Percentiles rank a stretch among this genome's conserved stretches.
These are phyloP conservation scores for Pyrocephalus nanus DNA, from an alignment of 2,797 vertebrate genomes.

Conservation along the genomic window DNA sequence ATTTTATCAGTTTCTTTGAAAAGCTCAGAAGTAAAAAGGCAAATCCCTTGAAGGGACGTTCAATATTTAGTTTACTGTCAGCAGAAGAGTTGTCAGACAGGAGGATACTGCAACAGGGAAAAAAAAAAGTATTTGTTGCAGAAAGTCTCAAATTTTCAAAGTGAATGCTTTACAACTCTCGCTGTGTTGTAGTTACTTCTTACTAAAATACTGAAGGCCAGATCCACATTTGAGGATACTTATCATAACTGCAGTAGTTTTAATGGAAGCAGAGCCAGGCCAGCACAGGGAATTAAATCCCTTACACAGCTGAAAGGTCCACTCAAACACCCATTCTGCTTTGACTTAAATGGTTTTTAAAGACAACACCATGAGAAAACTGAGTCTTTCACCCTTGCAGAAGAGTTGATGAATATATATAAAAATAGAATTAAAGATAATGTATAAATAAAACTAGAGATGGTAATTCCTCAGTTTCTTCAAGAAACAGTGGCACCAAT, in stretches of 20 bases:
- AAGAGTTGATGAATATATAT: background rate
- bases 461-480: background rate
- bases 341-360: background rate
- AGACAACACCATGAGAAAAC: background rate
- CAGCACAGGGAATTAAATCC: background rate
- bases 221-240: background rate
- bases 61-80: slow-evolving; percentile 52
- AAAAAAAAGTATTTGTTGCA: background rate
- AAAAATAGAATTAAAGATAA: background rate
- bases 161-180: background rate
- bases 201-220: background rate
- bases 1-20: slow-evolving; percentile 41
- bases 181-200: background rate
- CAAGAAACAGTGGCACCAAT: background rate
- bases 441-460: background rate
- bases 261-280: background rate
- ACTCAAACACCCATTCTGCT: background rate
- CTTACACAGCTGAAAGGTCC: background rate
- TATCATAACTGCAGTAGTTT: background rate
- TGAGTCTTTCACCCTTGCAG: background rate
- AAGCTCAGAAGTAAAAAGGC: background rate
- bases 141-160: background rate
- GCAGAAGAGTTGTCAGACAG: background rate
- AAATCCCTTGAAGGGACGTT: slow-evolving; percentile 11
- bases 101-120: background rate